Base-by-base conservation (phyloP, 2,113 vertebrate species). In the Antidorcas marsupialis region DNA sequence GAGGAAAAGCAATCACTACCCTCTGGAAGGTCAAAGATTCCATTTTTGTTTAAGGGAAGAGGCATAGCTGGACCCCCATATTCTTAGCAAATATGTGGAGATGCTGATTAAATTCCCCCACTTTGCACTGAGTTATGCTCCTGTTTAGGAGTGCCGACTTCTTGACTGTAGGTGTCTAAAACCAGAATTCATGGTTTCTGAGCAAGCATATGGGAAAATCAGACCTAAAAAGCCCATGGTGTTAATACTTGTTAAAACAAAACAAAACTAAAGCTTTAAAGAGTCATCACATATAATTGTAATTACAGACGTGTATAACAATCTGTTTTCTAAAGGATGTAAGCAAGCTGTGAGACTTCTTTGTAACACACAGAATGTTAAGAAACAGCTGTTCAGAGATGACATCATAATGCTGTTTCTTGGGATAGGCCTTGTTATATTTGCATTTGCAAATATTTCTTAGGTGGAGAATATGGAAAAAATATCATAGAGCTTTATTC, bases 31-130 rank as follows among this genome's bases (percentile, higher is more conserved):
- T 84, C 59, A 84, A 7, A 28, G 84, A 76, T 91, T 94, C 47
- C 39, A 43, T 27, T 91, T 96, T 87, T 88, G 36, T 28, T 95
- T 81, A 67, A 96, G 94, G 19, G 52, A 86, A 93, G 55, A 95
- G 43, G 36, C 55, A 3, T 57, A 97, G 81, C 60, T 62, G 36
- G 11, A 27, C 6, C 45, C 14, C 45, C 8, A 64, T 76, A 52
- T 60, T 86, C 47, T 82, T 87, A 43, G 83, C 55, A 79, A 64
- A 57, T 81, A 23, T 27, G 13, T 85, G 52, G 60, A 52, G 76
- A 10, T 57, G 7, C 53, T 60, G 25, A 47, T 85, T 94, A 67
- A 81, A 87, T 59, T 47, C 11, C 30, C 14, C 87, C 25, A 74
- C 62, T 91, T 89, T 91, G 30, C 57, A 74, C 30, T 94, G 59